Conservation (phyloP, 2,113 vertebrate species). For the Guaruba guarouba region DNA sequence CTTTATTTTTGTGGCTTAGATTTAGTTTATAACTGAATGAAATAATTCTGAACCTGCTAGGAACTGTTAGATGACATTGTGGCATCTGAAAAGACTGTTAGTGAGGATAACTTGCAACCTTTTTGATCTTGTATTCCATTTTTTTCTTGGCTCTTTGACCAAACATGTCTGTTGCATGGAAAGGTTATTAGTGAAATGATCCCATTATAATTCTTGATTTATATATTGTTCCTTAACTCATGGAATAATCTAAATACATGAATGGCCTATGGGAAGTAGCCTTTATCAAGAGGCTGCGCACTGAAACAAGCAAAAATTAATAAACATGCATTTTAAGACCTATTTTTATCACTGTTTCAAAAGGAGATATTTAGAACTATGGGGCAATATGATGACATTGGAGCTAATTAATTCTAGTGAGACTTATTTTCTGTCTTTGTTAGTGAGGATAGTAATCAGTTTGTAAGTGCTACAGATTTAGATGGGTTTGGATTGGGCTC, state of each 20-base stretch:
- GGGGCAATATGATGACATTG: background rate
- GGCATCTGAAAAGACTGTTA: background rate
- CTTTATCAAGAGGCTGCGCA: background rate
- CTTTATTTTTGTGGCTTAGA: background rate
- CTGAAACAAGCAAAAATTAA: background rate
- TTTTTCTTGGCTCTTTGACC: background rate
- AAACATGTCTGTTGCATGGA: too few species aligned
- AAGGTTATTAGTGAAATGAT: background rate
- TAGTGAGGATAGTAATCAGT: background rate
- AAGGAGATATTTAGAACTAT: background rate
- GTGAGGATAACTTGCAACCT: background rate
- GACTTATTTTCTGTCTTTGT: background rate
- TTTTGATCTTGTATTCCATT: background rate
- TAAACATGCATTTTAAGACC: background rate
- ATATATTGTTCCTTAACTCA: background rate
- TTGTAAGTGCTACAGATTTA: background rate
- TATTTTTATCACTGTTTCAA: background rate
- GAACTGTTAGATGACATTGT: background rate
- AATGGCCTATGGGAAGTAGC: background rate
- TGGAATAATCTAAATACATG: background rate
- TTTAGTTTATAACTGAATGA: background rate
- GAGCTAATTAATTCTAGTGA: background rate
- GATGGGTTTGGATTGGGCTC: background rate
- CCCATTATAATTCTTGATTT: background rate
- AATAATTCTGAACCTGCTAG: background rate